Base-by-base conservation (phyloP, 2,888 invertebrate species). In the Molorchus minor region DNA sequence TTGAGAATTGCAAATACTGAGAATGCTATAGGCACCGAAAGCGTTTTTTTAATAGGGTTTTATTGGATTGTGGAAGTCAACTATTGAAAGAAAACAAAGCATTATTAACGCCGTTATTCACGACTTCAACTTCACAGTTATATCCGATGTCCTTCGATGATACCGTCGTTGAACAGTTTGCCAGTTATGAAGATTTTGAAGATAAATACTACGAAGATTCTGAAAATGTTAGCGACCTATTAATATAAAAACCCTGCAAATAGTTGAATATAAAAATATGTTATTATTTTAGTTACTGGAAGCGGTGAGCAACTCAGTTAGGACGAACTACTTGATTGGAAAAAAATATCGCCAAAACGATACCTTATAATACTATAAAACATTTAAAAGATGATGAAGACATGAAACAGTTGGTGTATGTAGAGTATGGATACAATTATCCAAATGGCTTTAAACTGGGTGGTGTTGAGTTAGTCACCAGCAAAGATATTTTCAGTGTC, bases 191-290 rank as follows among this genome's bases (percentile, higher is more conserved):
- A 16, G 47, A 47, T 35, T 47, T 19, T 19, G 47, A 35, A 3
- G 19, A 12, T n/a, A 17, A 33, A 1, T 47, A 20, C 13, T 47
- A 47, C 12, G 19, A 29, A 12, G 4, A 47, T 13, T 33, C 35
- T 12, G 29, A 47, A 35, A 20, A 47, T 20, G 47, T 47, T 19
- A 20, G 46, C 35, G 35, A 25, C 25, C 16, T 2, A 7, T 45
- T 8, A n/a, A 2, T 29, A 30, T 12, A 12, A 8, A 20, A 13
- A 17, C 1, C 10, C 3, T 43, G 20, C 21, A 20, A 19, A 10
- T 29, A 12, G n/a, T n/a, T 21, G 13, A n/a, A 5, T 19, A 1
- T 29, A 10, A n/a, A 2, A 15, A 2, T 29, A 17, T 8, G 2
- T 2, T 16, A 40, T 43, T 19, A 8, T 35, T 35, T 15, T 17